Percentiles rank a stretch among this genome's conserved stretches.
Conservation (phyloP, 2,113 vertebrate genomes). For the Oryzias woworae region DNA sequence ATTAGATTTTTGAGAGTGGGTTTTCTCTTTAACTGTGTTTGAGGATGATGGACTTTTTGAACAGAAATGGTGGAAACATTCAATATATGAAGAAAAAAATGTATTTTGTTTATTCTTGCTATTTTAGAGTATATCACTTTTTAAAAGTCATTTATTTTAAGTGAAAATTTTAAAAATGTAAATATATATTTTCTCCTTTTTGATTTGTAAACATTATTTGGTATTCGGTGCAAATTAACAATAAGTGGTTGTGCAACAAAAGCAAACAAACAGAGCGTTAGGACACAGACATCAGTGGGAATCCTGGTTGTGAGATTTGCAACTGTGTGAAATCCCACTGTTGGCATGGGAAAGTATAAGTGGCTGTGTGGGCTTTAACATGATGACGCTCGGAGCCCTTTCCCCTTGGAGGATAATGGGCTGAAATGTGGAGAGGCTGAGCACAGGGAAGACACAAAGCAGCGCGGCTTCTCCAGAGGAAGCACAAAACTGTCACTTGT, state of each 20-base stretch:
- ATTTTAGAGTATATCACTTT: no score
- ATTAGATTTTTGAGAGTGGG: no score
- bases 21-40: no score
- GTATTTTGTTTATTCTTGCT: not conserved
- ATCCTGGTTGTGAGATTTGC: conserved; percentile 35
- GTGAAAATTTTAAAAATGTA: not conserved
- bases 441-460: conserved; percentile 37
- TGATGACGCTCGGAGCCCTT: conserved; percentile 64
- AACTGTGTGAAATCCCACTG: conserved; percentile 40
- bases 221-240: not conserved
- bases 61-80: no score
- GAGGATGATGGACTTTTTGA: not conserved
- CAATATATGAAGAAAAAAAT: not conserved
- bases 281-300: conserved; percentile 46
- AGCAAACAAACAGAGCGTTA: conserved; percentile 8
- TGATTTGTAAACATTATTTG: not conserved
- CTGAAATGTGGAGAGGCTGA: conserved; percentile 66
- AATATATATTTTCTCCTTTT: not conserved
- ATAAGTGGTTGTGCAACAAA: no score
- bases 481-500: conserved; percentile 23
- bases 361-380: conserved; percentile 67
- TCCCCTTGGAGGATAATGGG: conserved; percentile 62
- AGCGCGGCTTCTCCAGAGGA: conserved; percentile 39
- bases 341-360: conserved; percentile 60
- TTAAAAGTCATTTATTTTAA: no score